Base-by-base conservation (phyloP, 1,140 invertebrate genomes). In the Drosophila quadrilineata region DNA sequence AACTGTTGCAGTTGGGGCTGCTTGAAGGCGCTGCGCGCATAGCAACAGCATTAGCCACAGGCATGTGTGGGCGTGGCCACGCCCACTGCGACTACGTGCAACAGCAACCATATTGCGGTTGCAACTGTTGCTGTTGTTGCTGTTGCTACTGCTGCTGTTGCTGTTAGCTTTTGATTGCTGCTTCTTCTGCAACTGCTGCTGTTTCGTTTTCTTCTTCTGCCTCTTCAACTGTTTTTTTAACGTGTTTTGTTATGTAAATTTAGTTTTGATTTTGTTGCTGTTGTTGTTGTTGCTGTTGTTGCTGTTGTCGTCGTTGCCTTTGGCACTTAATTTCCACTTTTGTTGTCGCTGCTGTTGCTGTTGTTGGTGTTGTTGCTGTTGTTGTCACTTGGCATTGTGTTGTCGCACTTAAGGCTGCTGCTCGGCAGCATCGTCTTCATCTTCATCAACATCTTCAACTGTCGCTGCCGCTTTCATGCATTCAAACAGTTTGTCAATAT, bases 251-350 rank as follows among this genome's bases (percentile, higher is more conserved):
- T 62, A 63, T 76, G 68, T 59, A 59, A 75, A 75, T 71, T 76
- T 56, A 57, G 58, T 73, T 69, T 75, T 57, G 65, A 73, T 71
- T 76, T 62, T 59, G 49, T 9, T 28, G 24, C 6, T 31, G 56
- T 12, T 31, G 54, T 2, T 14, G 40, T 3, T 17, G 26, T 6
- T 63, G 16, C 17, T 60, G 19, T 17, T 63, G 56, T 35, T 63
- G 50, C 14, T 67, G 63, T 10, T 56, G 49, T 14, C 60, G 41
- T 45, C 35, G 64, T 71, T 75, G 68, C 64, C 64, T 65, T 72
- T 79, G 74, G 68, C 72, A 75, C 73, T 77, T 75, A 72, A 65
- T 75, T 72, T 68, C 46, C 56, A 40, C 52, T 54, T 58, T 71
- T 50, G 53, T 22, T n/a, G n/a, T n/a, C n/a, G n/a, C n/a, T n/a